phyloP scores from a whole-genome alignment of 37 sponge, comb jelly and placozoan species.

The Haliclona indistincta region DNA sequence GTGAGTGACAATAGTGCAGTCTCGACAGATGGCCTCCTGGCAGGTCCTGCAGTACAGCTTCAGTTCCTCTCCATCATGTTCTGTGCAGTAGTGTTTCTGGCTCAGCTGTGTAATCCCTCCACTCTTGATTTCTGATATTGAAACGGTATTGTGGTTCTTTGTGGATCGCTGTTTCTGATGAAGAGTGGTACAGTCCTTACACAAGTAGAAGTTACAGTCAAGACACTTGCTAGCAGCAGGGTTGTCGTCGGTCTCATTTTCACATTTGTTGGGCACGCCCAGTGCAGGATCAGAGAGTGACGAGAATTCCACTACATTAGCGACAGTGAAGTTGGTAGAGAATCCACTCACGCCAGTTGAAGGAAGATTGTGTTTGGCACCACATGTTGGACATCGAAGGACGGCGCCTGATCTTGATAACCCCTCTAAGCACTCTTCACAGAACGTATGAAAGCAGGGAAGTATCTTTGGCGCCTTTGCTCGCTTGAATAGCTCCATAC shows the following conservation, averaged over 20 bases:
- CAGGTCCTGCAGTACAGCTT: conserved; percentile 30
- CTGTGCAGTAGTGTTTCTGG: conserved; percentile 10
- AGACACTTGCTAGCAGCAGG: neutral
- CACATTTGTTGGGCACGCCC: conserved; percentile 13
- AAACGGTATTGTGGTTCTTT: conserved; percentile 4
- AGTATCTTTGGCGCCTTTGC: too few relatives aligned
- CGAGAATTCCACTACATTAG: neutral
- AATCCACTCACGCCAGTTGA: conserved; percentile 19
- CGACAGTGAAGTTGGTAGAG: conserved; percentile 4
- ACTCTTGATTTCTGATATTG: neutral
- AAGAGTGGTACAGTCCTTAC: neutral
- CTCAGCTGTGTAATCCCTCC: neutral
- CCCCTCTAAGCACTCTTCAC: too few relatives aligned
- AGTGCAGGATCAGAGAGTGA: neutral
- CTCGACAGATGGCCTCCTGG: conserved; percentile 11
- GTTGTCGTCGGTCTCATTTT: conserved; percentile 7
- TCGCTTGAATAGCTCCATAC: too few relatives aligned
- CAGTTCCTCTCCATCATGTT: conserved; percentile 26
- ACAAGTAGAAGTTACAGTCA: neutral
- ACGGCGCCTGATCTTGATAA: too few relatives aligned
- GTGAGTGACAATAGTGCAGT: conserved; percentile 28
- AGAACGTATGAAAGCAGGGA: too few relatives aligned
- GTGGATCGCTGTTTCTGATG: conserved; percentile 4
- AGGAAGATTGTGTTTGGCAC: conserved; percentile 1
- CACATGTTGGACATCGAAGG: conserved; percentile 32